Evolutionary conservation across 2,888 invertebrate species (phyloP), one percentile per base, ranked within the genome.

Genomic region (Drosophila leonis): DNA sequence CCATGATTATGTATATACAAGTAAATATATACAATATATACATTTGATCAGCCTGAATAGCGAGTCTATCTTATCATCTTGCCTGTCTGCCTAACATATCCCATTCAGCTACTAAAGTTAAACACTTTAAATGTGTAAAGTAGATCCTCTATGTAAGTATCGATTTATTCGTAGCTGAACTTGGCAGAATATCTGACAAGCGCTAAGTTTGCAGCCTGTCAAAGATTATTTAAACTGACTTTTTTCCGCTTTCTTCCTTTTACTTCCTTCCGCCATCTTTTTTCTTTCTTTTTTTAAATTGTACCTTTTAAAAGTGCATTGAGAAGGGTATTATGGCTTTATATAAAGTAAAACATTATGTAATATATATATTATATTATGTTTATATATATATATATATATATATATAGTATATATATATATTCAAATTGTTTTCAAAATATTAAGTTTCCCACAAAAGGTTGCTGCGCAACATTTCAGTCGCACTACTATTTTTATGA

Each of bases 161-260:
- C 31, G 48, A 49, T 49, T 49, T 33, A 60, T 31, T 20, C 15
- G 15, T 46, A 67, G 41, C 56, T 65, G 54, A 61, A 68, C 55
- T 55, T 67, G 52, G 66, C 66, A 54, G 62, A 55, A 61, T 71
- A 66, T 63, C 66, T 49, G 57, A 48, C 70, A 27, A 27, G 8
- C 46, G 27, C 12, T 18, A 10, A 18, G 31, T 10, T n/a, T 24
- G 33, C 33, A 51, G 33, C 20, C 33, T 20, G 35, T 24, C n/a
- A n/a, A 24, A 52, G 24, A n/a, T 35, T 51, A 35, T 51, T 35
- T 2, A 35, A 20, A 20, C 33, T 24, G 20, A 35, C 15, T 12
- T 33, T 51, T 13, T 20, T 20, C 18, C 46, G 44, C 62, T 70
- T 67, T 55, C 63, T 42, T 49, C 55, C 56, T 18, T 2, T 55